Percentiles rank a stretch among this genome's conserved stretches.
Conservation (phyloP, 2,888 invertebrate species). For the Cephus pygmeus region DNA sequence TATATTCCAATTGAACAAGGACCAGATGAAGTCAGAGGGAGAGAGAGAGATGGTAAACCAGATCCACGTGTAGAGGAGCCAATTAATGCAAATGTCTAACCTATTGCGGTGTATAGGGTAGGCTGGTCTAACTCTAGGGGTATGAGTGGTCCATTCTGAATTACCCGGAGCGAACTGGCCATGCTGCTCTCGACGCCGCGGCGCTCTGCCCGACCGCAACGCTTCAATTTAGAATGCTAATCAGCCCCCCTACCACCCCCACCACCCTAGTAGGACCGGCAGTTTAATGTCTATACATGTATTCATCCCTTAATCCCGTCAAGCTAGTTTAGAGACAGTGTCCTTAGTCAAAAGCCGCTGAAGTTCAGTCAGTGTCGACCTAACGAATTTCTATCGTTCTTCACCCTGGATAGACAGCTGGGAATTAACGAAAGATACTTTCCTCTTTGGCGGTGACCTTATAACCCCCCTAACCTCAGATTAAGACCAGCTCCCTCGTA, state of each 20-base stretch:
- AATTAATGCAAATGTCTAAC: slow-evolving; percentile 61
- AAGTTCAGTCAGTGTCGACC: slow-evolving; percentile 13
- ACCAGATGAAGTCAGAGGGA: slow-evolving; percentile 9
- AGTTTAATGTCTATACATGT: slow-evolving; percentile 59
- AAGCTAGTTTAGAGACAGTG: slow-evolving; percentile 9
- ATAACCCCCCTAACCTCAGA: no score
- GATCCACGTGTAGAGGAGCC: slow-evolving; percentile 39
- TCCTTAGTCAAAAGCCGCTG: slow-evolving; percentile 22
- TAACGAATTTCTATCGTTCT: neutral
- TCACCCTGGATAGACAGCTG: neutral
- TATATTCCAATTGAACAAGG: no score
- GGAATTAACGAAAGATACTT: no score
- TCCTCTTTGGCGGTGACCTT: no score
- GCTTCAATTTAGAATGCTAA: slow-evolving; percentile 66
- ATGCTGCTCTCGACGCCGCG: slow-evolving; percentile 39
- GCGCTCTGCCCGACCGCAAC: slow-evolving; percentile 56
- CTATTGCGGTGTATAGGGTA: slow-evolving; percentile 51
- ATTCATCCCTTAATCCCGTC: slow-evolving; percentile 51
- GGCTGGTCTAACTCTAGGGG: slow-evolving; percentile 30
- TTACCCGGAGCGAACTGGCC: slow-evolving; percentile 54
- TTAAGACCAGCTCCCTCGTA: no score
- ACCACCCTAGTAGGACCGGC: slow-evolving; percentile 32
- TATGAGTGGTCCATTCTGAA: slow-evolving; percentile 41
- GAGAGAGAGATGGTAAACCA: neutral
- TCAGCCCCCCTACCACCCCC: slow-evolving; percentile 39